Evolutionary conservation across 2,888 invertebrate species (phyloP), one percentile per base, ranked within the genome.

Genomic region (Leptopilina syphax): DNA sequence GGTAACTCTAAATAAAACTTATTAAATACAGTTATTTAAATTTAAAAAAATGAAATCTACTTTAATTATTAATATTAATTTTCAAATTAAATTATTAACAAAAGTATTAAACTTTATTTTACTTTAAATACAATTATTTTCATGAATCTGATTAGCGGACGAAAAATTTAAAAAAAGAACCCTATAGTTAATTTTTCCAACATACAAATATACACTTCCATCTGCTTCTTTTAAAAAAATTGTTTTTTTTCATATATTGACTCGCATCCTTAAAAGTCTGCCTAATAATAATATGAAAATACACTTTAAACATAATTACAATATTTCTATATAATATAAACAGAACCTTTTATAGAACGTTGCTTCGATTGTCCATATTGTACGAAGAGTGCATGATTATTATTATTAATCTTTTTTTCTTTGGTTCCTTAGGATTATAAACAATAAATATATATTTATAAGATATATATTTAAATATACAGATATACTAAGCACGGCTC

Each of bases 301-400:
- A 79, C 81, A 81, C 80, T 73, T 81, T 83, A 80, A n/a, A 60
- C 12, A 60, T 18, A 60, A n/a, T 7, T 60, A 60, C 12, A 18
- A 60, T 18, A 63, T 18, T 34, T 18, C 24, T 9, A 44, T 63
- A 24, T 83, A 83, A 79, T 77, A 80, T 77, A 66, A 84, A 78
- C 70, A 79, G 80, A 82, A 81, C 67, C 82, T 34, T 8, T 81
- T 83, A 84, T 81, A 83, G 82, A 81, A 80, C 81, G 79, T 86
- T 86, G 86, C 86, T 85, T 85, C 86, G 83, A 83, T 84, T 85
- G 82, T 82, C 84, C 83, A 44, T 44, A 82, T 79, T 85, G 82
- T 85, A 85, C 85, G 84, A 82, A 84, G 82, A 84, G 80, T 84
- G 87, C 87, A 87, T 87, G 87, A 79, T 81, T 79, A 50, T 50